Conservation (phyloP, 2,888 invertebrate species). For the Steinernema hermaphroditum region DNA sequence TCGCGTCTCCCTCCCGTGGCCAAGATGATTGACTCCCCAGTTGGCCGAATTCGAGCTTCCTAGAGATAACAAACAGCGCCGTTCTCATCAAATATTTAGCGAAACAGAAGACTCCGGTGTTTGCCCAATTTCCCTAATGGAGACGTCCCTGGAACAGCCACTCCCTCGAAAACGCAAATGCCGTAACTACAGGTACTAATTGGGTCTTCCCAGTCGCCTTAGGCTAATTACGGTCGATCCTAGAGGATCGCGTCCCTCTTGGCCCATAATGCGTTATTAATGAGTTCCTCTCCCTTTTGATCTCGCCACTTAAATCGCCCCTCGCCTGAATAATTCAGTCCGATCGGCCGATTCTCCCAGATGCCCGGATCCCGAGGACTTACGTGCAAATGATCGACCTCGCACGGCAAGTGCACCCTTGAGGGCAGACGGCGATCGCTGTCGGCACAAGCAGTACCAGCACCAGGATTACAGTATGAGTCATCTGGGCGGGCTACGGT, state of each 20-base stretch:
- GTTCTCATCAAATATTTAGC: constrained; percentile 14
- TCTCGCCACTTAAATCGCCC: constrained; percentile 15
- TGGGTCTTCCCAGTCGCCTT: not conserved
- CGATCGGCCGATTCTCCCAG: not conserved
- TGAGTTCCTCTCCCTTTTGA: constrained; percentile 1
- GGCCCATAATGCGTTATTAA: constrained; percentile 19
- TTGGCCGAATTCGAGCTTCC: not conserved
- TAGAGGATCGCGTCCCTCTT: not conserved
- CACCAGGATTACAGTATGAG: not conserved
- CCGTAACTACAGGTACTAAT: constrained; percentile 5
- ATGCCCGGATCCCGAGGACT: constrained; percentile 26
- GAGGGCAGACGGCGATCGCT: constrained; percentile 34
- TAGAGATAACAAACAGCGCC: not conserved
- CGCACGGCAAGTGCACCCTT: constrained; percentile 38
- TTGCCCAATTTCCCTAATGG: constrained; percentile 27
- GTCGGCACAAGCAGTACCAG: constrained; percentile 8
- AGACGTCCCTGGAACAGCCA: not conserved
- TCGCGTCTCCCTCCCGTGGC: not conserved
- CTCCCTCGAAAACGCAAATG: not conserved
- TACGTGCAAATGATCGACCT: constrained; percentile 43
- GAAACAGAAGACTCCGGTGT: constrained; percentile 18
- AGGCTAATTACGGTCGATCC: constrained; percentile 13
- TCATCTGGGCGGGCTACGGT: constrained; percentile 21
- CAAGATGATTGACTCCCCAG: not conserved
- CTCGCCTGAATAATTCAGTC: not conserved